Evolutionary conservation across 2,888 invertebrate species (phyloP), one percentile per base, ranked within the genome.

Genomic region (Balanococcus diminutus): DNA sequence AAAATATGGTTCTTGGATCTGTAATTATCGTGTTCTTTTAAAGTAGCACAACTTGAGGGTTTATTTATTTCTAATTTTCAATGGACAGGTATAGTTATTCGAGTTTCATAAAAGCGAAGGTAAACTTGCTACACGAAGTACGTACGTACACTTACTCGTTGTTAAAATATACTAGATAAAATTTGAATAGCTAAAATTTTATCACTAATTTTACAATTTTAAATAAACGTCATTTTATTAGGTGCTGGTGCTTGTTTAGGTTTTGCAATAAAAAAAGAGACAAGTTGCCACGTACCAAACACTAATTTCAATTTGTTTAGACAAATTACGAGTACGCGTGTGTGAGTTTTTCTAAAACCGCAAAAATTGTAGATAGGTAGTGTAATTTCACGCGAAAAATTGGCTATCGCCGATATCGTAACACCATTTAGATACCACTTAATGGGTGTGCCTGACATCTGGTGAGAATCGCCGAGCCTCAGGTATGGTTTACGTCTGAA

Each of bases 401-500:
- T 11, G 11, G 25, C 25, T 22, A 61, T 61, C 61, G 1, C 56
- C 56, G 56, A 14, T 6, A 46, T 46, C 46, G 46, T 32, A 31
- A 28, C 25, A 32, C 72, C 32, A 72, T 72, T 72, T 72, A 32
- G 72, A 31, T 72, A 72, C 72, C 72, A 72, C 72, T 72, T 72
- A n/a, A 46, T 72, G 31, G 72, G 72, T 72, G 72, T 72, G 72
- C 31, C 31, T 31, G 72, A 72, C 72, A 72, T 32, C 72, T 72
- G 72, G 72, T 31, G 72, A 72, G 72, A 61, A 72, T 31, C n/a
- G 72, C 2, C 72, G 4, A 16, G 32, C 32, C 72, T 28, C 14
- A 31, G 72, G 72, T 72, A 31, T 72, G 32, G 72, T 72, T 72
- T 72, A 46, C n/a, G 25, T 72, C 16, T 32, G 72, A 72, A 28